Percentiles rank a stretch among this genome's conserved stretches.
Conservation (phyloP, 37 sponge, comb jelly and placozoan genomes). For the Ephydatia muelleri region DNA sequence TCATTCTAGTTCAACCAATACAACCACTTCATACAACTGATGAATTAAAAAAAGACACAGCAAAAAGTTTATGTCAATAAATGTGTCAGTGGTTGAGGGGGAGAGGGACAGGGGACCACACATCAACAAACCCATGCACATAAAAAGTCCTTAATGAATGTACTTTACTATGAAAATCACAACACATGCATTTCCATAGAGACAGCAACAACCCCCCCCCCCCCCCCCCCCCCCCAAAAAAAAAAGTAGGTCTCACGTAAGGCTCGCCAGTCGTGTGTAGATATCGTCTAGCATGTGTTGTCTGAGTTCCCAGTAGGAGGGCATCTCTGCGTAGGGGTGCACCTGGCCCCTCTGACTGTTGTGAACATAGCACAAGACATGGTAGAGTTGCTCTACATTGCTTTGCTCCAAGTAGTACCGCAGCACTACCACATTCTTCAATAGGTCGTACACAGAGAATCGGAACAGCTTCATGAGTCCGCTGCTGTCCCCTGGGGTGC, state of each 20-base stretch:
- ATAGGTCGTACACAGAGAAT: constrained; percentile 62
- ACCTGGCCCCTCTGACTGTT: constrained; percentile 55
- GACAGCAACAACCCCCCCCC: neutral
- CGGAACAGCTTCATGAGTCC: constrained; percentile 71
- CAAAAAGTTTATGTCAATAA: too few species aligned
- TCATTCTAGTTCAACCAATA: too few species aligned
- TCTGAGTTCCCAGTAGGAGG: constrained; percentile 62
- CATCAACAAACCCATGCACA: neutral
- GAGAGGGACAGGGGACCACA: too few species aligned
- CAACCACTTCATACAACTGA: neutral
- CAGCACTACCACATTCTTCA: constrained; percentile 50
- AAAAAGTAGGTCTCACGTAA: neutral
- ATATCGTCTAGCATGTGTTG: constrained; percentile 48
- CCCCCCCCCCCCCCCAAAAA: too few species aligned
- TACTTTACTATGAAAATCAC: neutral
- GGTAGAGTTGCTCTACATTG: constrained; percentile 54
- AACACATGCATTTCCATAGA: neutral
- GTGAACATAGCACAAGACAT: constrained; percentile 56
- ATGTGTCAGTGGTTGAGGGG: neutral
- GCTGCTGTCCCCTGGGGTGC: constrained; percentile 15
- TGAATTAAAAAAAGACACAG: neutral
- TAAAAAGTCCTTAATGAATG: neutral
- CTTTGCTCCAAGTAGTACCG: constrained; percentile 66
- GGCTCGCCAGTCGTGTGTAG: constrained; percentile 27
- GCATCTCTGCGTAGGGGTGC: constrained; percentile 52